A percentile compares a stretch with the other conserved stretches of the same genome.
Conservation (phyloP, 2,888 invertebrate genomes). For the Oasisia sp. region DNA sequence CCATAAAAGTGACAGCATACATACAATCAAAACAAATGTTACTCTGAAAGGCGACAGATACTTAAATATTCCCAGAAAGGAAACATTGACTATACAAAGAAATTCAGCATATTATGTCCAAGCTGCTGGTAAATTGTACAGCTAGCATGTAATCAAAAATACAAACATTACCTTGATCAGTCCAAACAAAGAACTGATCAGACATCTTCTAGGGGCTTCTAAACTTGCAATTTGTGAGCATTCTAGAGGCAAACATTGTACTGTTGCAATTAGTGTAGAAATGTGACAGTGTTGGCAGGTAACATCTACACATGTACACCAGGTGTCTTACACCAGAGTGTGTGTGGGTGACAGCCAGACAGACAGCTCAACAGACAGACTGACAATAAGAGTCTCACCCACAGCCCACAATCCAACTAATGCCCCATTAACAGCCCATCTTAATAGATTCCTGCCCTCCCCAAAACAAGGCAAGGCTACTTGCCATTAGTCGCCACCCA, state of each 20-base stretch:
- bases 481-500: not conserved
- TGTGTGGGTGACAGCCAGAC: not conserved
- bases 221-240: too few relatives aligned
- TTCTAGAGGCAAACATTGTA: not conserved
- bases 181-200: too few relatives aligned
- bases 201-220: too few relatives aligned
- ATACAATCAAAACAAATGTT: too few relatives aligned
- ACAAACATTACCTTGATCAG: too few relatives aligned
- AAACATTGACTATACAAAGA: too few relatives aligned
- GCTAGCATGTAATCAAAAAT: too few relatives aligned
- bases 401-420: not conserved
- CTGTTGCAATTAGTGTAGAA: not conserved
- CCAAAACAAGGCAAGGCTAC: not conserved
- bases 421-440: constrained; percentile 6
- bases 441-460: not conserved
- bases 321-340: not conserved
- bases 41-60: too few relatives aligned
- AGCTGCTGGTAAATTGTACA: too few relatives aligned
- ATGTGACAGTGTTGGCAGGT: not conserved
- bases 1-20: too few relatives aligned
- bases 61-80: too few relatives aligned
- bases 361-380: not conserved
- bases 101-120: too few relatives aligned
- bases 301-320: not conserved
- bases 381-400: not conserved